Conservation (phyloP, 2,113 vertebrate species). For the Ivindomyrus marchei region DNA sequence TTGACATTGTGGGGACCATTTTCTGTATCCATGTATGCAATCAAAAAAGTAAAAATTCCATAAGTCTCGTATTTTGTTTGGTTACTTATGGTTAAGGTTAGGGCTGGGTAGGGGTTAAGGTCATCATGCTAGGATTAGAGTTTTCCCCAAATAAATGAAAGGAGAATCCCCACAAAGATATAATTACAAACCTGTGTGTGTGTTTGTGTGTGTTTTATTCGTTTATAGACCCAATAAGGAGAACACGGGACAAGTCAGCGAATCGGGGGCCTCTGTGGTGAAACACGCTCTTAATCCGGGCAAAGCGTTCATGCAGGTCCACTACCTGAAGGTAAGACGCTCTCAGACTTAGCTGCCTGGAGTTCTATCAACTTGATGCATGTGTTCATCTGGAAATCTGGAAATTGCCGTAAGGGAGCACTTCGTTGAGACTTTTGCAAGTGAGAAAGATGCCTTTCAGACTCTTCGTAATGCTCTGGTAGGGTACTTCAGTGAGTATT, state of each 20-base stretch:
- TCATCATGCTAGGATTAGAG: not conserved
- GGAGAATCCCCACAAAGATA: not conserved
- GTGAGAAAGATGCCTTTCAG: not conserved
- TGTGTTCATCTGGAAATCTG: not conserved
- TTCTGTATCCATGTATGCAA: not conserved
- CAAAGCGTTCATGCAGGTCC: slow-evolving; percentile 92
- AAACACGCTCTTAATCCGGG: slow-evolving; percentile 89
- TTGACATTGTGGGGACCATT: not conserved
- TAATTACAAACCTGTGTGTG: not conserved
- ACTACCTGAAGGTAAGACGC: slow-evolving; percentile 86
- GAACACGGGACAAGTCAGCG: slow-evolving; percentile 71
- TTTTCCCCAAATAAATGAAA: not conserved
- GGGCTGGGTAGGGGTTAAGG: not conserved
- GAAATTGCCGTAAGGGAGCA: not conserved
- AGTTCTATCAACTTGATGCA: not conserved
- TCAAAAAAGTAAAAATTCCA: not conserved
- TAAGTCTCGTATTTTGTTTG: not conserved
- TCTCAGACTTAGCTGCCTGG: not conserved
- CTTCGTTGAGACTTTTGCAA: not conserved
- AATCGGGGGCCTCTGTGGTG: slow-evolving; percentile 77
- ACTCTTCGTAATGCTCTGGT: not conserved
- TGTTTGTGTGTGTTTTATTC: slow-evolving; percentile 17
- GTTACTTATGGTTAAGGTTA: not conserved
- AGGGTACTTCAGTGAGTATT: not conserved
- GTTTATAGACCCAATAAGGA: slow-evolving; percentile 79